Evolutionary conservation across 2,888 invertebrate genomes (phyloP).

Genomic region (Folsomia manolachei): DNA sequence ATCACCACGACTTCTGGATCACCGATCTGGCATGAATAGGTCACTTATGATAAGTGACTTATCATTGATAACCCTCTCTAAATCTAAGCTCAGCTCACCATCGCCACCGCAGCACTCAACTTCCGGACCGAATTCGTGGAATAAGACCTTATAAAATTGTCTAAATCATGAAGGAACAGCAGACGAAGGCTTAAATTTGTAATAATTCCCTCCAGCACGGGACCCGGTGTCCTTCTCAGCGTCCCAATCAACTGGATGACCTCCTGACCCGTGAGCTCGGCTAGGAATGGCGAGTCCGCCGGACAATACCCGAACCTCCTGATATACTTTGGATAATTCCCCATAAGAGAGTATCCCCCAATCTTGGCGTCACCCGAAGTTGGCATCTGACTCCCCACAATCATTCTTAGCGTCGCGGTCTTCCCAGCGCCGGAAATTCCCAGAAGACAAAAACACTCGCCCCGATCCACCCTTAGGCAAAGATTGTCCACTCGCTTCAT

Average conservation of each 20-base stretch:
- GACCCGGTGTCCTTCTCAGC: conserved; percentile 65
- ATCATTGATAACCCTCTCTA: no score
- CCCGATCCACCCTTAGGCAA: conserved; percentile 24
- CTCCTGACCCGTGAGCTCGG: conserved; percentile 70
- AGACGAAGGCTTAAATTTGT: conserved; percentile 11
- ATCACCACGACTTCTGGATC: conserved; percentile 25
- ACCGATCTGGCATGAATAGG: no score
- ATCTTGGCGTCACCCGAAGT: conserved; percentile 26
- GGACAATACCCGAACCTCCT: conserved; percentile 76
- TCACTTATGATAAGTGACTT: no score
- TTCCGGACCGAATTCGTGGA: conserved; percentile 12
- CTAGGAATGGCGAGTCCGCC: conserved; percentile 77
- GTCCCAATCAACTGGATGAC: conserved; percentile 69
- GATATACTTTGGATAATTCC: conserved; percentile 29
- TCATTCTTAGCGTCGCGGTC: conserved; percentile 17
- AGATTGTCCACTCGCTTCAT: conserved; percentile 20
- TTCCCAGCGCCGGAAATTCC: conserved; percentile 22
- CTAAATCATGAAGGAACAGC: conserved; percentile 23
- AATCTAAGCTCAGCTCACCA: no score
- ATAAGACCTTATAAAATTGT: conserved; percentile 22
- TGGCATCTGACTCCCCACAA: conserved; percentile 12
- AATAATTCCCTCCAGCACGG: conserved; percentile 49
- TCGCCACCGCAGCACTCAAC: conserved; percentile 23
- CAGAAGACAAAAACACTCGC: conserved; percentile 32
- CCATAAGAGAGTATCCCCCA: conserved; percentile 11